phyloP scores from a whole-genome alignment of 2,888 invertebrate species.

The Dexiosoma caninum region DNA sequence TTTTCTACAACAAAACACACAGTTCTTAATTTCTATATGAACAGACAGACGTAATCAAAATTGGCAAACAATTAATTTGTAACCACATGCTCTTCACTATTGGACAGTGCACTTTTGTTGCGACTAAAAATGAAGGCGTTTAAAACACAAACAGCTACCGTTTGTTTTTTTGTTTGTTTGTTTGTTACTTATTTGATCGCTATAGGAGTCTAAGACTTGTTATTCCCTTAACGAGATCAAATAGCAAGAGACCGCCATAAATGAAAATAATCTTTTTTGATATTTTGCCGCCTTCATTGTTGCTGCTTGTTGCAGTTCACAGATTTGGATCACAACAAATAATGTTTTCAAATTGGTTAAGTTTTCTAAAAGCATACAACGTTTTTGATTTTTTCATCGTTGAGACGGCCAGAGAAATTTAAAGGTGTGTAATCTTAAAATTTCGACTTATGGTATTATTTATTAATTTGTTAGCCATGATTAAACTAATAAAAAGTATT shows the following conservation, averaged over 20 bases:
- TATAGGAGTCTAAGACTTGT: slow-evolving; percentile 48
- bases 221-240: slow-evolving; percentile 63
- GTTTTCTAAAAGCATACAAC: slow-evolving; percentile 51
- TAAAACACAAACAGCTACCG: neutral
- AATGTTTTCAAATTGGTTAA: slow-evolving; percentile 51
- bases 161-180: neutral
- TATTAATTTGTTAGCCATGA: too few species aligned
- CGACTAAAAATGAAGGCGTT: slow-evolving; percentile 29
- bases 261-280: slow-evolving; percentile 61
- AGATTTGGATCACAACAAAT: slow-evolving; percentile 32
- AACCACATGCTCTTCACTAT: slow-evolving; percentile 46
- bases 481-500: too few species aligned
- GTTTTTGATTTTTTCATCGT: neutral
- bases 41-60: slow-evolving; percentile 18
- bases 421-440: too few species aligned
- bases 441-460: too few species aligned
- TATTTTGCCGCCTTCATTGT: slow-evolving; percentile 33
- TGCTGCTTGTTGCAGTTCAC: slow-evolving; percentile 19
- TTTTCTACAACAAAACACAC: neutral
- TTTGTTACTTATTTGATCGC: slow-evolving; percentile 21
- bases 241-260: slow-evolving; percentile 50
- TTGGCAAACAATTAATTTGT: slow-evolving; percentile 58
- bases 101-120: neutral
- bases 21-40: neutral
- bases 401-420: too few species aligned